Evolutionary conservation across 2,113 vertebrate species (phyloP).

Genomic region (Callorhinus ursinus): DNA sequence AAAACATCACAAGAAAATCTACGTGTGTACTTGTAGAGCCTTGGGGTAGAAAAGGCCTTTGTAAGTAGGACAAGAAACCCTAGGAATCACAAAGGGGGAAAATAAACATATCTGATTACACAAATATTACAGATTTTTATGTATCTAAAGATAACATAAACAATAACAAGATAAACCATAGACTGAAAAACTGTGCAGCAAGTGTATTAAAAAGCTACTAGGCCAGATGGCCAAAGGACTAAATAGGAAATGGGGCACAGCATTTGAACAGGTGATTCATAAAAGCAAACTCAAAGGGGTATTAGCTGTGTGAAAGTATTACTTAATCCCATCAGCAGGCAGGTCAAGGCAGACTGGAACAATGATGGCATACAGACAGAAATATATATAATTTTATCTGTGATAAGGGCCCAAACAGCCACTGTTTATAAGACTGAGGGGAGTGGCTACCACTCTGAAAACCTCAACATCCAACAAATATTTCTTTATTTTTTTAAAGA

Average conservation of each 20-base stretch:
- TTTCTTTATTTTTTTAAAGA: too few relatives aligned
- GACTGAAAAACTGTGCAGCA: constrained; percentile 2
- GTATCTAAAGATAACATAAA: constrained; percentile 1
- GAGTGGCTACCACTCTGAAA: not conserved
- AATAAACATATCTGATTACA: constrained; percentile 19
- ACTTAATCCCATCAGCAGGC: not conserved
- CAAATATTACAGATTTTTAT: constrained; percentile 27
- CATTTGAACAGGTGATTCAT: not conserved
- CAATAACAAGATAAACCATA: constrained; percentile 7
- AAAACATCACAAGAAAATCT: constrained; percentile 39
- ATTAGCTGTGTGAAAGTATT: not conserved
- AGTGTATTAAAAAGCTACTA: constrained; percentile 38
- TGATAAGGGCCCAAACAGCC: not conserved
- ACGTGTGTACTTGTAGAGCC: not conserved
- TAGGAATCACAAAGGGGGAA: not conserved
- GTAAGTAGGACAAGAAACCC: constrained; percentile 30
- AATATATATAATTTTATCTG: not conserved
- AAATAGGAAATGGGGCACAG: constrained; percentile 18
- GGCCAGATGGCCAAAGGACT: not conserved
- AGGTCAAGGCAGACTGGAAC: not conserved
- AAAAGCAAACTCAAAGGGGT: not conserved
- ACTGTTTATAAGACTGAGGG: not conserved
- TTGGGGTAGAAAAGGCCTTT: not conserved
- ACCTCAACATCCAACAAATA: not conserved
- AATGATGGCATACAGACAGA: not conserved